phyloP scores from a whole-genome alignment of 1,140 invertebrate species.

The Dolichoris vasculosae region DNA sequence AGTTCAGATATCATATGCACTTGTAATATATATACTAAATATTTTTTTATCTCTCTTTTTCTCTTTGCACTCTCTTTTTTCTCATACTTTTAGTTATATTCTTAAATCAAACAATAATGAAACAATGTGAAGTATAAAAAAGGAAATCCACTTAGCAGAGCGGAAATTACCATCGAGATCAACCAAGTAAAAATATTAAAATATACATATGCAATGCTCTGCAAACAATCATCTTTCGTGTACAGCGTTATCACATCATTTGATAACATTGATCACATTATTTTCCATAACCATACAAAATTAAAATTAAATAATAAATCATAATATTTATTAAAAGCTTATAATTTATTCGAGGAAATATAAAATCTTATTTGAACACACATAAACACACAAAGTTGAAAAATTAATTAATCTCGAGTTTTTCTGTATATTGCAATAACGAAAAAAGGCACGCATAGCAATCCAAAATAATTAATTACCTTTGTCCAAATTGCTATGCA shows the following conservation, averaged over 20 bases:
- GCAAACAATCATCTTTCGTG: neutral
- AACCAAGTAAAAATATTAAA: slow-evolving; percentile 1
- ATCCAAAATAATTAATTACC: slow-evolving; percentile 33
- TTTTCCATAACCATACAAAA: neutral
- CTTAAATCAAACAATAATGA: neutral
- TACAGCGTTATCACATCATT: neutral
- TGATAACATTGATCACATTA: neutral
- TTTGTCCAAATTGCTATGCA: slow-evolving; percentile 23
- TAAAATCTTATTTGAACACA: no score
- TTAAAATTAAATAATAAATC: no score
- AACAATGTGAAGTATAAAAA: neutral
- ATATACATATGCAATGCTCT: neutral
- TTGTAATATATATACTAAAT: neutral
- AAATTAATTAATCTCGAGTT: no score
- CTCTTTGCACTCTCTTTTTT: neutral
- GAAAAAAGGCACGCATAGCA: neutral
- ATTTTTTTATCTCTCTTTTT: neutral
- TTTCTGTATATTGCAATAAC: neutral
- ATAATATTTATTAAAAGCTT: no score
- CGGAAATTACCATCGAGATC: neutral
- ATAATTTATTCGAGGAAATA: no score
- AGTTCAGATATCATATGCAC: neutral
- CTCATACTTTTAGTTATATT: neutral
- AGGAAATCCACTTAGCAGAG: neutral
- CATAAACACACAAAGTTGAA: no score